Evolutionary conservation across 1,140 invertebrate species (phyloP).

Genomic region (Eueides isabella): DNA sequence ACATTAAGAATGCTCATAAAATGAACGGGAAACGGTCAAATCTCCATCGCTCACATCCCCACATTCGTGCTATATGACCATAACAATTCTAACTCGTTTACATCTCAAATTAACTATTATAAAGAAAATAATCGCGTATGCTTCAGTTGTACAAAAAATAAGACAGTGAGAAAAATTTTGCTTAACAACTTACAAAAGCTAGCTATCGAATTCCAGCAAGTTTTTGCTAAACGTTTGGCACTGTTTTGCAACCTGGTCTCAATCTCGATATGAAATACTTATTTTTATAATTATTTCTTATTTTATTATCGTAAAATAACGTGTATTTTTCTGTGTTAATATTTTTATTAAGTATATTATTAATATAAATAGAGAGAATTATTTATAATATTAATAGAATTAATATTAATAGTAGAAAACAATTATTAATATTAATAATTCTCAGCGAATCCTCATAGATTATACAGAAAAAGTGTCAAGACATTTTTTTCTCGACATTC

Average conservation of each 20-base stretch:
- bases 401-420: no score
- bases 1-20: constrained; percentile 70
- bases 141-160: neutral
- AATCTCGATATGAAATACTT: neutral
- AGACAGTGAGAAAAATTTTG: constrained; percentile 9
- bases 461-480: no score
- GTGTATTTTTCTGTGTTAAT: no score
- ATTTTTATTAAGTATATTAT: no score
- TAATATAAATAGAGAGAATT: no score
- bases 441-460: no score
- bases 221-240: neutral
- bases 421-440: no score
- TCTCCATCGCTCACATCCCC: constrained; percentile 43
- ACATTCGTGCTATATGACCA: constrained; percentile 68
- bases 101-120: constrained; percentile 58
- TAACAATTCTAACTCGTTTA: constrained; percentile 67
- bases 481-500: no score
- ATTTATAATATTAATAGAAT: no score
- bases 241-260: neutral
- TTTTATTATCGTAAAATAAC: no score
- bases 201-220: constrained; percentile 17
- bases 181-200: neutral
- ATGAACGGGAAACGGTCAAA: constrained; percentile 62
- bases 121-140: constrained; percentile 33
- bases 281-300: neutral